Evolutionary conservation across 2,888 invertebrate genomes (phyloP).

Genomic region (Pammene aurita): DNA sequence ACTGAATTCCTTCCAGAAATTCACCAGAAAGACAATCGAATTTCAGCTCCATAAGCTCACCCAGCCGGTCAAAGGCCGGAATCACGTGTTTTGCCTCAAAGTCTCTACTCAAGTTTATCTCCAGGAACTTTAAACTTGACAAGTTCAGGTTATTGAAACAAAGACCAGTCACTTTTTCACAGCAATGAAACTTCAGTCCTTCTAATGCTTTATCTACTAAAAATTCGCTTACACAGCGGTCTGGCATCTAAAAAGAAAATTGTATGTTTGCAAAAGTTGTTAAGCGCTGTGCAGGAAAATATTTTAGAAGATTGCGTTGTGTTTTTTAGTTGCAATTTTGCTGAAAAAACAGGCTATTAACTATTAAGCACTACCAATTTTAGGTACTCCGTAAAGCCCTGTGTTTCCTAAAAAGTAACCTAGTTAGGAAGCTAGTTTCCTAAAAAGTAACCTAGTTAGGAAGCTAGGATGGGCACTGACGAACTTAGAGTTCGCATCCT

Average conservation of each 20-base stretch:
- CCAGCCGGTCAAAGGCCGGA: not conserved
- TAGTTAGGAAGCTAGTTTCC: too few relatives aligned
- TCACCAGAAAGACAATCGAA: not conserved
- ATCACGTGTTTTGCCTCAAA: constrained; percentile 1
- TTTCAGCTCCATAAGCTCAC: not conserved
- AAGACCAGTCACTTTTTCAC: not conserved
- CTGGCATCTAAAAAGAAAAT: not conserved
- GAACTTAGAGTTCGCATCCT: too few relatives aligned
- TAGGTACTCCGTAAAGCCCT: too few relatives aligned
- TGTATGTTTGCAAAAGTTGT: not conserved
- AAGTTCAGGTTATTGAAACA: not conserved
- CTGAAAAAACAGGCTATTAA: too few relatives aligned
- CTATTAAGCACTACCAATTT: too few relatives aligned
- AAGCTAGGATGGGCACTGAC: too few relatives aligned
- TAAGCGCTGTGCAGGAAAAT: too few relatives aligned
- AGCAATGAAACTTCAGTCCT: not conserved
- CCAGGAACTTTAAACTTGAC: constrained; percentile 1
- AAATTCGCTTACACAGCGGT: not conserved
- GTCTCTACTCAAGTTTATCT: not conserved
- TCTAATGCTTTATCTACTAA: not conserved
- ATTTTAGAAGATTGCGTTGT: too few relatives aligned
- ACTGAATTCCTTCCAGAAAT: not conserved
- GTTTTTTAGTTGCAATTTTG: too few relatives aligned
- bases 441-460: too few relatives aligned
- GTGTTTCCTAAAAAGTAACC: too few relatives aligned